Evolutionary conservation across 2,888 invertebrate species (phyloP), one percentile per base, ranked within the genome.

Genomic region (Rhopalosiphum nymphaeae): DNA sequence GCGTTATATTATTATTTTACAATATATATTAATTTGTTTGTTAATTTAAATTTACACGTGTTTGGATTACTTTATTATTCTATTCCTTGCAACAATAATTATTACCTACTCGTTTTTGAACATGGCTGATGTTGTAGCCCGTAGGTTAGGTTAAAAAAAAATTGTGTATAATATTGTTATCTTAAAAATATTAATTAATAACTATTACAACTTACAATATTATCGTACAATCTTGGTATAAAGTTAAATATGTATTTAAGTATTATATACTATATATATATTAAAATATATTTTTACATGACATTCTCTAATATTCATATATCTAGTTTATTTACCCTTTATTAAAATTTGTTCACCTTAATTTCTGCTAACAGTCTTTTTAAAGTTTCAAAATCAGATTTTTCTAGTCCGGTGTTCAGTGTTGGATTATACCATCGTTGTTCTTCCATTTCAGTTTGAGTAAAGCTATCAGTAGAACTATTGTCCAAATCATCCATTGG

Each of bases 391-490:
- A 85, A 91, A 85, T 94, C 91, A 10, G 46, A 49, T 86, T 49
- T 94, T 42, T 56, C 36, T 1, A 94, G 36, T 16, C 61, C 86
- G 3, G 16, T n/a, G 0, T n/a, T 91, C n/a, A 13, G 13, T 11
- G 49, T 3, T 29, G 90, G 94, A n/a, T 94, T 61, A 36, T 94
- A 86, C 90, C 90, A 94, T 25, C 94, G 49, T 29, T 67, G 61
- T 53, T 67, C 91, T 49, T 94, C 94, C 1, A 61, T 42, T 86
- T 94, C 94, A n/a, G 9, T 87, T 61, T 49, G 49, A 29, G 94
- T 94, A 7, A 61, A 13, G n/a, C 90, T 91, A 5, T 94, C 89
- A 26, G 86, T 86, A 36, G 94, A 94, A 67, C 94, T 94, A 3
- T 90, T 46, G 61, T 94, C 90, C 7, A 90, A 86, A 46, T 90